These are phyloP conservation scores for Taurulus bubalis DNA, from an alignment of 2,113 vertebrate species.

Conservation along the genomic window DNA sequence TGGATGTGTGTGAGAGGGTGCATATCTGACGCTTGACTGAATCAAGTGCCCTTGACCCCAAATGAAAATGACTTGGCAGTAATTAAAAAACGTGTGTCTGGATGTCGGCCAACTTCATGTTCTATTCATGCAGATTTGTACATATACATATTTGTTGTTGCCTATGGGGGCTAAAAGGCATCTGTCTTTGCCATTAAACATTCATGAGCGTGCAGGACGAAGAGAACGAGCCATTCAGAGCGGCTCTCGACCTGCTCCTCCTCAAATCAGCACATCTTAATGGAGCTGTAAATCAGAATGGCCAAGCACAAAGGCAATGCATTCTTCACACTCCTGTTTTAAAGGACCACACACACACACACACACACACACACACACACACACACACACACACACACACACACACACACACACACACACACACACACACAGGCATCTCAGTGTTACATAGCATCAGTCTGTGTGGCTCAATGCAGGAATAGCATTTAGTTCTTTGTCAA, in stretches of 20 bases:
- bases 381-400: no score
- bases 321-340: constrained; percentile 66
- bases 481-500: no score
- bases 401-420: no score
- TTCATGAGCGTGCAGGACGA: constrained; percentile 79
- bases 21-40: constrained; percentile 22
- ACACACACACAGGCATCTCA: no score
- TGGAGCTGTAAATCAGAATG: constrained; percentile 68
- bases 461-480: no score
- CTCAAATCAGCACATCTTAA: constrained; percentile 75
- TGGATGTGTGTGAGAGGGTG: neutral
- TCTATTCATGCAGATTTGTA: constrained; percentile 87
- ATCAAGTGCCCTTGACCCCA: constrained; percentile 48
- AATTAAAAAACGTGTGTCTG: constrained; percentile 82
- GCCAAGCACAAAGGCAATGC: constrained; percentile 57
- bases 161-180: constrained; percentile 80
- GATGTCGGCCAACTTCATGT: constrained; percentile 80
- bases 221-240: constrained; percentile 15
- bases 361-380: no score
- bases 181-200: constrained; percentile 83
- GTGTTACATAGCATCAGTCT: no score
- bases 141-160: constrained; percentile 84
- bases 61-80: constrained; percentile 80
- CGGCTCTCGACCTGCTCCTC: constrained; percentile 62
- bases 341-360: neutral